A percentile compares a stretch with the other conserved stretches of the same genome.
phyloP scores from a whole-genome alignment of 2,888 invertebrate species.

The Neria commutata region DNA sequence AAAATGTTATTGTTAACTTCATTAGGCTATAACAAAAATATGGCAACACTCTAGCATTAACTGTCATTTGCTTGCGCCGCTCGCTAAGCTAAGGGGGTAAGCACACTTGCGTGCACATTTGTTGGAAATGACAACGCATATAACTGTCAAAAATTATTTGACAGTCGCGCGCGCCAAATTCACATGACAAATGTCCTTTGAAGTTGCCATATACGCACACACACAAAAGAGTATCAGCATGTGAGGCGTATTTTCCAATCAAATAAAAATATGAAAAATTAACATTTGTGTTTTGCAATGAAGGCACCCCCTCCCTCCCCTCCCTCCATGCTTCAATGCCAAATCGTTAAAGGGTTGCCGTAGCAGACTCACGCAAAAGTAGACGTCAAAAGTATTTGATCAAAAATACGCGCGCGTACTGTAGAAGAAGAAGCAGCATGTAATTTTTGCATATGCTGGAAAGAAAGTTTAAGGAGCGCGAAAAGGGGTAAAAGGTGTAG shows the following conservation, averaged over 20 bases:
- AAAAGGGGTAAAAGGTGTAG: not conserved
- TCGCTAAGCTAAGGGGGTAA: not conserved
- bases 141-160: constrained; percentile 1
- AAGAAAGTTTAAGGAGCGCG: not conserved
- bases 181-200: not conserved
- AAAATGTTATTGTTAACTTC: constrained; percentile 1
- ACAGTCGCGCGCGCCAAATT: too few relatives aligned
- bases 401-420: too few relatives aligned
- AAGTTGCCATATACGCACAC: not conserved
- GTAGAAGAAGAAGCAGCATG: not conserved
- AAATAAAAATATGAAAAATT: constrained; percentile 1
- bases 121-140: not conserved
- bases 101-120: not conserved
- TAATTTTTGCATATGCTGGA: not conserved
- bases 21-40: not conserved
- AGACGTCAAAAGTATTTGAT: not conserved
- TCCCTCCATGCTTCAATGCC: too few relatives aligned
- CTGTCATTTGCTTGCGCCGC: too few relatives aligned
- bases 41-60: not conserved
- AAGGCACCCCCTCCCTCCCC: not conserved
- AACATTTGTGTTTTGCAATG: not conserved
- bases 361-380: too few relatives aligned
- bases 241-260: not conserved
- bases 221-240: not conserved
- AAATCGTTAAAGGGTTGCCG: too few relatives aligned